Percentiles rank a stretch among this genome's conserved stretches.
These are phyloP conservation scores for Cloeon dipterum DNA, from an alignment of 2,888 invertebrate genomes.

Conservation along the genomic window DNA sequence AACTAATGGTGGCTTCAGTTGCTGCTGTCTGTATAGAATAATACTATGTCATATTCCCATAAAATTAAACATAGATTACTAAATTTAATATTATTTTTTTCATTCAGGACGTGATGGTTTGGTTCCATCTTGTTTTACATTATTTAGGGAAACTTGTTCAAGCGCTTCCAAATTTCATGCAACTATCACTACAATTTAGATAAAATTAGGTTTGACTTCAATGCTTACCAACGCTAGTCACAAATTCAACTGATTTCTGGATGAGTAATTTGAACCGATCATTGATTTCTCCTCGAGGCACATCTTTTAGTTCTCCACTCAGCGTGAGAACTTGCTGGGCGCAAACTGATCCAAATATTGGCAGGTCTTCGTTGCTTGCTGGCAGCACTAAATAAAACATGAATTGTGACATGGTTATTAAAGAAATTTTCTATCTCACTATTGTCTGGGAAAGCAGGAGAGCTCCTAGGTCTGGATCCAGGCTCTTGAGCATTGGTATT, in stretches of 20 bases:
- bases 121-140: no score
- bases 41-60: no score
- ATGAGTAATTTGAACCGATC: constrained; percentile 27
- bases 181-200: no score
- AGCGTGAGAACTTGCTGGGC: constrained; percentile 1
- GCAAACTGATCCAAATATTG: constrained; percentile 12
- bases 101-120: no score
- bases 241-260: constrained; percentile 26
- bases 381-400: constrained; percentile 12
- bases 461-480: no score
- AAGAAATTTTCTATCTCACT: not conserved
- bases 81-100: no score
- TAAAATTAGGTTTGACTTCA: not conserved
- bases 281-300: constrained; percentile 21
- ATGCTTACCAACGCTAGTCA: constrained; percentile 16
- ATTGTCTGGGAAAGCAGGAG: not conserved
- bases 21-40: no score
- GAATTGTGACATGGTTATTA: not conserved
- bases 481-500: no score
- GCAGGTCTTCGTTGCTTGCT: constrained; percentile 17
- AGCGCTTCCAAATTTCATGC: no score
- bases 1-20: no score
- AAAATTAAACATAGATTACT: no score
- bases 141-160: no score
- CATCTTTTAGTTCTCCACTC: constrained; percentile 7